These are phyloP conservation scores for Meleagris gallopavo DNA, from an alignment of 2,113 vertebrate genomes.

Conservation along the genomic window DNA sequence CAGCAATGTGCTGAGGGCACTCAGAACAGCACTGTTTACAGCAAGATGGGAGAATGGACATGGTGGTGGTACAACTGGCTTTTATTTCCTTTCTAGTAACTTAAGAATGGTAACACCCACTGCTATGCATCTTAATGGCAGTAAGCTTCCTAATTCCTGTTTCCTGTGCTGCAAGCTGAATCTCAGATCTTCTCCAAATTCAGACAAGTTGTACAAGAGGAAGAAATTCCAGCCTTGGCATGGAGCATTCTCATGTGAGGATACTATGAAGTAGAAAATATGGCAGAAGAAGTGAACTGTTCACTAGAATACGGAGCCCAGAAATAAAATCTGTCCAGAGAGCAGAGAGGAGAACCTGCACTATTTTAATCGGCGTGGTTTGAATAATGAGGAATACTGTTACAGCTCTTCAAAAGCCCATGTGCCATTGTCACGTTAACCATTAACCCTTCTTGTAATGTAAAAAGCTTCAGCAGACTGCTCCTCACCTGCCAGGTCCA, in stretches of 20 bases:
- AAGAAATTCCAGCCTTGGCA: background rate
- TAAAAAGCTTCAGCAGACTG: background rate
- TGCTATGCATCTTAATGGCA: fast-evolving
- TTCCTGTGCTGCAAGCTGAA: background rate
- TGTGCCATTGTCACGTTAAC: background rate
- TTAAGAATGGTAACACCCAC: background rate
- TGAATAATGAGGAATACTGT: background rate
- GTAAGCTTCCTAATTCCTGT: background rate
- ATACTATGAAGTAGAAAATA: background rate
- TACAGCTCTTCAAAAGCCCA: background rate
- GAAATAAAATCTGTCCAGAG: background rate
- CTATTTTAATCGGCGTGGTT: background rate
- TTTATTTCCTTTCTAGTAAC: background rate
- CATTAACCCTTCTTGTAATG: background rate
- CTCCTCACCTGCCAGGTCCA: background rate
- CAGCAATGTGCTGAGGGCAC: background rate
- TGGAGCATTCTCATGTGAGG: background rate
- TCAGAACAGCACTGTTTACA: background rate
- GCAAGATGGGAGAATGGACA: fast-evolving
- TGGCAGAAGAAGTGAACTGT: background rate
- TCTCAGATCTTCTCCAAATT: background rate
- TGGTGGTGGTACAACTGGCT: background rate
- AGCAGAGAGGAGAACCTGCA: background rate
- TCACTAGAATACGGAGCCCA: background rate
- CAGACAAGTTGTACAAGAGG: background rate